Evolutionary conservation across 2,888 invertebrate genomes (phyloP), one percentile per base, ranked within the genome.

Genomic region (Dysmachus trigonus): DNA sequence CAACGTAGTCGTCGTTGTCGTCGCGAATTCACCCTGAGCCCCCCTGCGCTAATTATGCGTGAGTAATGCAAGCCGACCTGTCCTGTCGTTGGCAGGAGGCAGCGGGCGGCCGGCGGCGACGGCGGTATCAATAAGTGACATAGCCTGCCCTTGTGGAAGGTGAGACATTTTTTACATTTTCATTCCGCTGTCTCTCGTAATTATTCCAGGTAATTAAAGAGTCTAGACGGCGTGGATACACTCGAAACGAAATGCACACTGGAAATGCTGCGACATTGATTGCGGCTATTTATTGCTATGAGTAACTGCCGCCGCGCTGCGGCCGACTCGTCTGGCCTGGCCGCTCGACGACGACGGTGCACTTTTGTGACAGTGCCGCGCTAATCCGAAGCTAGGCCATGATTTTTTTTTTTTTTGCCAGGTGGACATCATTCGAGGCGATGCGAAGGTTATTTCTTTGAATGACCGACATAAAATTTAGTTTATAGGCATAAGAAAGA

Each of bases 141-240:
- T 71, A 62, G 71, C 35, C 82, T 82, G 82, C 82, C 82, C 82
- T 82, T 82, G 82, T 82, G 82, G 82, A 82, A 82, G 82, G 82
- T 82, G 82, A 82, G 82, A 82, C 82, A 71, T 38, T 53, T 79
- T 82, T 82, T 30, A 81, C 82, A 33, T 82, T 71, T 82, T 35
- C 62, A 62, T 82, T 82, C 62, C 71, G 62, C 82, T 82, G 82
- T 82, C 82, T 82, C 71, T 71, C 27, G 71, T 82, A 82, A 82
- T 82, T 82, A 82, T 82, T 82, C 82, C 71, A 71, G 82, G 71
- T 82, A 82, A 82, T 82, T 82, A 82, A 82, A 71, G 82, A 82
- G 82, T 82, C 82, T 82, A 82, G 82, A 82, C 82, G 62, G 79
- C 33, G 35, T 31, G 41, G 76, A 47, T 51, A 51, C 35, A 47